Percentiles rank a stretch among this genome's conserved stretches.
phyloP scores from a whole-genome alignment of 1,140 invertebrate genomes.

The Zaprionus capensis region DNA sequence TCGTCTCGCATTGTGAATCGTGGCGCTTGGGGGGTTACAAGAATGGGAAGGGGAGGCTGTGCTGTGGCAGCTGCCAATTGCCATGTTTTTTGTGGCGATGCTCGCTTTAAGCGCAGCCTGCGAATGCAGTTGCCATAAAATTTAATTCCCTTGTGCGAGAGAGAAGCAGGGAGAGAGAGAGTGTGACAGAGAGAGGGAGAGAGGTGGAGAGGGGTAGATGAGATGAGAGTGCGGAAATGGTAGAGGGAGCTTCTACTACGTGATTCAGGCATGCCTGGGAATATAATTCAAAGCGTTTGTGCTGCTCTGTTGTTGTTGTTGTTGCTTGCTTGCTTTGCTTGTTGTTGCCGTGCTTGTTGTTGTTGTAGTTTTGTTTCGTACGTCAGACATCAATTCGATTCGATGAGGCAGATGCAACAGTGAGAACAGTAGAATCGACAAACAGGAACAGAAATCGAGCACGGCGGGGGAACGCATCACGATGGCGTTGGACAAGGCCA shows the following conservation, averaged over 20 bases:
- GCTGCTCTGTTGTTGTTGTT: not conserved
- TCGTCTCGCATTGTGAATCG: conserved; percentile 25
- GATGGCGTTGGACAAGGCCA: conserved; percentile 10
- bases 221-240: no score
- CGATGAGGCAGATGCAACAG: conserved; percentile 1
- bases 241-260: not conserved
- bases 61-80: conserved; percentile 46
- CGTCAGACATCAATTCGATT: conserved; percentile 1
- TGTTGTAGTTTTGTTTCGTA: not conserved
- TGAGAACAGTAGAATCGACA: not conserved
- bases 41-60: not conserved
- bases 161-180: not conserved
- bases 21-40: conserved; percentile 3
- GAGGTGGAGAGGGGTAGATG: not conserved
- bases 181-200: not conserved
- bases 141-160: conserved; percentile 59
- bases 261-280: conserved; percentile 30
- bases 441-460: not conserved
- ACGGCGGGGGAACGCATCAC: not conserved
- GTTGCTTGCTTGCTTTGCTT: not conserved
- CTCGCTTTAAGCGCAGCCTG: conserved; percentile 35
- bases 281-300: conserved; percentile 35
- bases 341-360: not conserved
- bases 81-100: conserved; percentile 44
- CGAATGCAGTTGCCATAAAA: conserved; percentile 75